These are phyloP conservation scores for Nibea albiflora DNA, from an alignment of 2,113 vertebrate species.

Conservation along the genomic window DNA sequence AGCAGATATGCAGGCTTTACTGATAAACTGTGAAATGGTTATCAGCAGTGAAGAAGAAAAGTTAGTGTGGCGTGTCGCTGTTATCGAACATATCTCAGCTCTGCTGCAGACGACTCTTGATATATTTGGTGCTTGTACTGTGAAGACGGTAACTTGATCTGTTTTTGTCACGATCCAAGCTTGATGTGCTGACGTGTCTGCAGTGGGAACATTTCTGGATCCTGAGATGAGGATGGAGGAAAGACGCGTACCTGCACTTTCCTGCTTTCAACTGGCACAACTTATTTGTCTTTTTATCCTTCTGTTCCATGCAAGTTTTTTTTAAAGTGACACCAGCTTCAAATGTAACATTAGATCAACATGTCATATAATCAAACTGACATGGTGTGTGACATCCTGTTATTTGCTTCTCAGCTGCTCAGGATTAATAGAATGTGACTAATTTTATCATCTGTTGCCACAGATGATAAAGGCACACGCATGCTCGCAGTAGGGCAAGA, in stretches of 20 bases:
- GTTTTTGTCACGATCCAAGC: constrained; percentile 32
- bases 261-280: not conserved
- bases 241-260: not conserved
- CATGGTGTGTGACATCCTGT: constrained; percentile 11
- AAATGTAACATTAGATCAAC: not conserved
- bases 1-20: not conserved
- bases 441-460: not conserved
- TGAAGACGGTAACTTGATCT: constrained; percentile 34
- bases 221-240: constrained; percentile 7
- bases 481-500: too few species aligned
- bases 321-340: not conserved
- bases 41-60: constrained; percentile 3
- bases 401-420: constrained; percentile 11
- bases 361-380: not conserved
- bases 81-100: constrained; percentile 33
- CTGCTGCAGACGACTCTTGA: constrained; percentile 18
- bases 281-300: not conserved
- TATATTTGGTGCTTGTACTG: constrained; percentile 8
- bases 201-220: not conserved
- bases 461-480: not conserved
- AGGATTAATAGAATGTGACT: not conserved
- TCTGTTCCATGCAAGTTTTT: not conserved
- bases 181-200: constrained; percentile 8
- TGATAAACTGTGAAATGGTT: not conserved
- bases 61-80: not conserved